These are phyloP conservation scores for Prunella strophiata DNA, from an alignment of 2,797 vertebrate genomes.

Conservation along the genomic window DNA sequence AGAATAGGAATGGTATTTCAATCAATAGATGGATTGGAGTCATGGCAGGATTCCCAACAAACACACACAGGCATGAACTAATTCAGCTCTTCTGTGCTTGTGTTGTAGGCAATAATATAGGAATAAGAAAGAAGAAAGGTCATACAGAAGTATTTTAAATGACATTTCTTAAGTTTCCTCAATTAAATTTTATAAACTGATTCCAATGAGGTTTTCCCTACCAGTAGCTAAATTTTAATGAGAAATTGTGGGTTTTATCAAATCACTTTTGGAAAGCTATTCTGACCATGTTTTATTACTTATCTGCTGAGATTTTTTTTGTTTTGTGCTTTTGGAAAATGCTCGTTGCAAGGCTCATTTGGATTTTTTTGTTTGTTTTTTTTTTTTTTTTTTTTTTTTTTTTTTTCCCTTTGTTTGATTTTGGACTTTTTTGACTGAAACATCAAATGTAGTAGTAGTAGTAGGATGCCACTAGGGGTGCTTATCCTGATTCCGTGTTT, in stretches of 20 bases:
- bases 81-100: not conserved
- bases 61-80: not conserved
- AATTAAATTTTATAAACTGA: not conserved
- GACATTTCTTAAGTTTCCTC: not conserved
- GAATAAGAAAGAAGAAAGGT: not conserved
- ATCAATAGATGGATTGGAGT: not conserved
- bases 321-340: not conserved
- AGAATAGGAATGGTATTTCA: not conserved
- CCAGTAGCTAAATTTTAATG: not conserved
- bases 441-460: not conserved
- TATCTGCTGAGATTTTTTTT: not conserved
- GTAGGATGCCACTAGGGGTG: not conserved
- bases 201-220: not conserved
- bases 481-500: not conserved
- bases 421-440: not conserved
- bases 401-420: not conserved
- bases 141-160: not conserved
- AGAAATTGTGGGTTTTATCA: slow-evolving; percentile 14
- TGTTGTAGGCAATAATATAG: not conserved
- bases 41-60: not conserved
- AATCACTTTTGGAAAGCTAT: not conserved
- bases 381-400: fast-evolving
- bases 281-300: not conserved
- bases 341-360: not conserved
- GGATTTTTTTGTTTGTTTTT: not conserved